A percentile compares a stretch with the other conserved stretches of the same genome.
Evolutionary conservation across 2,888 invertebrate genomes (phyloP).

Genomic region (Pollenia labialis): DNA sequence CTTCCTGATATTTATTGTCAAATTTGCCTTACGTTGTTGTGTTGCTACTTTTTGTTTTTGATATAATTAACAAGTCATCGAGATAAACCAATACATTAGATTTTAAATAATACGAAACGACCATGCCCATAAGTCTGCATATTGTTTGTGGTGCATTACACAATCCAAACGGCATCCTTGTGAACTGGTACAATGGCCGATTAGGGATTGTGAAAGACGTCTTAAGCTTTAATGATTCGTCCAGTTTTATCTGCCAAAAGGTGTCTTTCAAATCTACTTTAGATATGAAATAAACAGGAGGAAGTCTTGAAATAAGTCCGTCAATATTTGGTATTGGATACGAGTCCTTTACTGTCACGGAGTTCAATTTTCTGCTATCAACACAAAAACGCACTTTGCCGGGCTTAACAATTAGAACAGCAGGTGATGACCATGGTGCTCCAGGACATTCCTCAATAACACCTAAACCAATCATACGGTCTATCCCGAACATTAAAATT

Average conservation of each 20-base stretch:
- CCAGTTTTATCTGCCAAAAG: no score
- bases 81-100: slow-evolving; percentile 32
- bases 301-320: slow-evolving; percentile 4
- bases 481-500: not conserved
- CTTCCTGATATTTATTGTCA: no score
- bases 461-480: not conserved
- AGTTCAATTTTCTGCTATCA: no score
- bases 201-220: not conserved
- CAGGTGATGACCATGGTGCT: not conserved
- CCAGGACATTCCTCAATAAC: not conserved
- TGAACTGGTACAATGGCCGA: not conserved
- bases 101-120: no score
- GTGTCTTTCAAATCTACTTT: no score
- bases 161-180: not conserved
- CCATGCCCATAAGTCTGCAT: not conserved
- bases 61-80: not conserved
- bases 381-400: no score
- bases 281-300: not conserved
- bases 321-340: not conserved
- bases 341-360: slow-evolving; percentile 2
- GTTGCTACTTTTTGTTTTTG: no score
- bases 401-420: not conserved
- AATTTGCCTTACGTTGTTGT: no score
- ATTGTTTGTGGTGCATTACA: not conserved
- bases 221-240: not conserved